phyloP scores from a whole-genome alignment of 2,113 vertebrate species.

The Eudyptes chrysolophus region DNA sequence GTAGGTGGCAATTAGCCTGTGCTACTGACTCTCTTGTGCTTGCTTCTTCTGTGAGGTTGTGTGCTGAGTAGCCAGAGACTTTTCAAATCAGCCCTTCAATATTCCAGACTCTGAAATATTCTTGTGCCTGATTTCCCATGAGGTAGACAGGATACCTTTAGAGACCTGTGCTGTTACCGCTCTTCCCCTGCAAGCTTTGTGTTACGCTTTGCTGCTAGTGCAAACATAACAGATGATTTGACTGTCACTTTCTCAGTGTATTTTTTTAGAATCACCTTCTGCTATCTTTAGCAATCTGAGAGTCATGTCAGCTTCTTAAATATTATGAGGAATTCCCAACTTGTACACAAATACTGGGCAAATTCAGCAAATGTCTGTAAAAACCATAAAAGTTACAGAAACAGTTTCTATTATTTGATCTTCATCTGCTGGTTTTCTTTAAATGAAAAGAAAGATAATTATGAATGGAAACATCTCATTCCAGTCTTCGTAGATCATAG shows the following conservation, averaged over 20 bases:
- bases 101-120: neutral
- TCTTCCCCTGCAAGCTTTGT: neutral
- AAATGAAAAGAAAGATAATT: neutral
- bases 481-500: neutral
- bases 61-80: neutral
- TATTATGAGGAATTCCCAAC: neutral
- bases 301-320: neutral
- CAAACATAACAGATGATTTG: conserved; percentile 14
- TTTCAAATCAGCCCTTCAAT: neutral
- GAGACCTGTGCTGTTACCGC: neutral
- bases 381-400: neutral
- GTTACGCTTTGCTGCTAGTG: neutral
- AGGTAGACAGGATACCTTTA: neutral
- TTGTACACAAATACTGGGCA: neutral
- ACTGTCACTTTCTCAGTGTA: neutral
- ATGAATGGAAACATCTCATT: neutral
- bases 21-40: neutral
- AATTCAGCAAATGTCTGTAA: neutral
- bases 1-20: neutral
- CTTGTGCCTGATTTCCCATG: neutral
- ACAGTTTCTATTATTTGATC: neutral
- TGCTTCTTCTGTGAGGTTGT: neutral
- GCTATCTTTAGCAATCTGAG: neutral
- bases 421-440: neutral
- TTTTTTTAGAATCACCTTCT: conserved; percentile 32